Evolutionary conservation across 2,888 invertebrate species (phyloP), one percentile per base, ranked within the genome.

Genomic region (Drosophila neotestacea): DNA sequence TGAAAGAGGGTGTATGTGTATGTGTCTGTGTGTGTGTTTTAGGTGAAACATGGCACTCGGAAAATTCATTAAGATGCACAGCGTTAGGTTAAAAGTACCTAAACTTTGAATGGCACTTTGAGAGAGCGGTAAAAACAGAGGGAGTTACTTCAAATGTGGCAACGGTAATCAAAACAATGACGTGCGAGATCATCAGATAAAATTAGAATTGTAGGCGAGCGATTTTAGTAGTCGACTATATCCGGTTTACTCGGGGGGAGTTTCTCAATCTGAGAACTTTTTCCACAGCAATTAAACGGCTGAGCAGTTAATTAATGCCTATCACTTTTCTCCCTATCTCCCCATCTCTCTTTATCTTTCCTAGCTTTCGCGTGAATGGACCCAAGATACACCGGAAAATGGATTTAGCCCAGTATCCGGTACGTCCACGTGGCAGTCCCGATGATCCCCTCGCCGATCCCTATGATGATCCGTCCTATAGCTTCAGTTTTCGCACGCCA

Each of bases 401-500:
- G 92, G 95, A 96, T 83, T 92, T 96, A 34, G 95, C 95, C 70
- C 96, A 96, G 92, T 93, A 94, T 73, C 95, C 95, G 1, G 92
- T 95, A n/a, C 93, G 94, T 1, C 94, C 95, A 6, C 94, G 95
- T 51, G 96, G 95, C 9, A 95, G 94, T 78, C 94, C 94, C 61
- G 96, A 96, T 81, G 96, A 96, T 90, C 95, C 96, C 0, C 95
- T 95, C 83, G 95, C 95, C 80, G 96, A 96, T 91, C 96, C 96
- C 11, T 96, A 94, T 77, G 96, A 96, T 88, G 96, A 96, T 92
- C 96, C 96, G 1, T 95, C 95, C 75, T 96, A 96, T 90, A 94
- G 94, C 61, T 96, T 95, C 89, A 94, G 94, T 59, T 95, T 95
- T 79, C 94, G 95, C 79, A 95, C 96, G 0, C 92, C 95, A 48